A percentile compares a stretch with the other conserved stretches of the same genome.
Evolutionary conservation across 2,888 invertebrate species (phyloP).

Genomic region (Nezara viridula): DNA sequence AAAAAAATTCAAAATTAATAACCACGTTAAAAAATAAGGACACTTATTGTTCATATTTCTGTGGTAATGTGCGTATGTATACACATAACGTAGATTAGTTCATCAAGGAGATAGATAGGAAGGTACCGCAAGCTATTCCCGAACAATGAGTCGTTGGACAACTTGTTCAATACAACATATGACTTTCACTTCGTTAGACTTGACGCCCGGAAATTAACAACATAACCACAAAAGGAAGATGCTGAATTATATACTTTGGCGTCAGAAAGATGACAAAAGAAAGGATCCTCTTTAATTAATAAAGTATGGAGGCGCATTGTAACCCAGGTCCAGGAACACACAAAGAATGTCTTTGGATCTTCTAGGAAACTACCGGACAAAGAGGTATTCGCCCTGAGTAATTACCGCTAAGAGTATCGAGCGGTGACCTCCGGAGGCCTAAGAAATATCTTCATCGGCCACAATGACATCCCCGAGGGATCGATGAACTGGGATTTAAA

Average conservation of each 20-base stretch:
- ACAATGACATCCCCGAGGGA: neutral
- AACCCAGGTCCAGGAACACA: neutral
- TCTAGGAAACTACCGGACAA: neutral
- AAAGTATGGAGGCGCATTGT: slow-evolving; percentile 7
- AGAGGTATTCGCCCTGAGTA: neutral
- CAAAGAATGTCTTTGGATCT: slow-evolving; percentile 31
- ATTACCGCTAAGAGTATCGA: neutral
- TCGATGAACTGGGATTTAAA: neutral
- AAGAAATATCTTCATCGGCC: neutral
- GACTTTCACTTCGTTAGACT: slow-evolving; percentile 25
- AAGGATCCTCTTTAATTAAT: slow-evolving; percentile 11
- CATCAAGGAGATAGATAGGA: neutral
- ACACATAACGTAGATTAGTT: neutral
- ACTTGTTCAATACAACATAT: slow-evolving; percentile 3
- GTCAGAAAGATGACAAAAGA: slow-evolving; percentile 1
- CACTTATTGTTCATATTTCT: no score
- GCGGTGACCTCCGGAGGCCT: neutral
- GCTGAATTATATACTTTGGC: slow-evolving; percentile 15
- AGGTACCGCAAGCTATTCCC: neutral
- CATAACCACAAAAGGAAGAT: slow-evolving; percentile 27
- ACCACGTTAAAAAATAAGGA: no score
- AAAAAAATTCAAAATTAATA: no score
- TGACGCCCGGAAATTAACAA: slow-evolving; percentile 14
- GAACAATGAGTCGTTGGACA: slow-evolving; percentile 2
- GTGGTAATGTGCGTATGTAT: no score